phyloP scores from a whole-genome alignment of 1,140 invertebrate species.

The Varroa destructor region DNA sequence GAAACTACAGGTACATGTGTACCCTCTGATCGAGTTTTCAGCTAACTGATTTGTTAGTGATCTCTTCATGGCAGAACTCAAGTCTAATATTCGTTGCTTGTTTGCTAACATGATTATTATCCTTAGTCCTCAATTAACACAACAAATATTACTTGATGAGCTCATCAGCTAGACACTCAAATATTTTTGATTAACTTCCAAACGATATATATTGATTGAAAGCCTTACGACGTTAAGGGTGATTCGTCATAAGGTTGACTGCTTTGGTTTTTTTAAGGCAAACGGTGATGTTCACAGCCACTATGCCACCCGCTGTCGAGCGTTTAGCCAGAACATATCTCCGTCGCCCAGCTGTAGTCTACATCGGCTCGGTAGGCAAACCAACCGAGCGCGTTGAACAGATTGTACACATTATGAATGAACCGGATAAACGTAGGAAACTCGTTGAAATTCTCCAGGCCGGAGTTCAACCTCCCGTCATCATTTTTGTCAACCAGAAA shows the following conservation, averaged over 20 bases:
- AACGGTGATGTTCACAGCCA: slow-evolving; percentile 99
- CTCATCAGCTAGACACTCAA: too few relatives aligned
- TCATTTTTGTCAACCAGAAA: slow-evolving; percentile 99
- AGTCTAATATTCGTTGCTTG: too few relatives aligned
- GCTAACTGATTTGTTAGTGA: too few relatives aligned
- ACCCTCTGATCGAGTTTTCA: too few relatives aligned
- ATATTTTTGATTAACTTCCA: too few relatives aligned
- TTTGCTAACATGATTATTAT: too few relatives aligned
- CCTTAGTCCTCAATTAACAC: too few relatives aligned
- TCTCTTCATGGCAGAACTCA: too few relatives aligned
- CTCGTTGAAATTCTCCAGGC: slow-evolving; percentile 47
- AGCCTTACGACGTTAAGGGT: too few relatives aligned
- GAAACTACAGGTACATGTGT: too few relatives aligned
- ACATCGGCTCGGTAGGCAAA: slow-evolving; percentile 96
- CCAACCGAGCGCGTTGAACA: slow-evolving; percentile 96
- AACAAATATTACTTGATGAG: too few relatives aligned
- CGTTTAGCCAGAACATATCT: slow-evolving; percentile 85
- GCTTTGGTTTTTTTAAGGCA: slow-evolving; percentile 39
- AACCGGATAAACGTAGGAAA: slow-evolving; percentile 74
- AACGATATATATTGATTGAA: too few relatives aligned
- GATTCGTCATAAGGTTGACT: not conserved
- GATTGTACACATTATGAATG: slow-evolving; percentile 85
- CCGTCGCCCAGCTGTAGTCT: slow-evolving; percentile 86
- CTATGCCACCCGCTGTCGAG: slow-evolving; percentile 97
- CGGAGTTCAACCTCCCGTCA: slow-evolving; percentile 78